Percentiles rank a stretch among this genome's conserved stretches.
Evolutionary conservation across 2,888 invertebrate species (phyloP).

Genomic region (Anodontia alba): DNA sequence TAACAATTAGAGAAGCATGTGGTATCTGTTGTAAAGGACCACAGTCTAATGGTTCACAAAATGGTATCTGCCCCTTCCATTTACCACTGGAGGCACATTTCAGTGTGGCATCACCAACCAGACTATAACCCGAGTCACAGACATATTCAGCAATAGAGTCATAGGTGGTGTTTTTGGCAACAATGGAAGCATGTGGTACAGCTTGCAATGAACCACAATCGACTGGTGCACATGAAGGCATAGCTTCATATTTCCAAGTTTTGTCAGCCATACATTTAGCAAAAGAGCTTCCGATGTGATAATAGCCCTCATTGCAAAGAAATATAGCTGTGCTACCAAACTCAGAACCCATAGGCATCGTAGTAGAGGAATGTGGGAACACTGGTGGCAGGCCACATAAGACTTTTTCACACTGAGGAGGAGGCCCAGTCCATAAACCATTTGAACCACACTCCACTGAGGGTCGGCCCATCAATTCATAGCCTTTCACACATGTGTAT

Average conservation of each 20-base stretch:
- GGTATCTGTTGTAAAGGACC: constrained; percentile 40
- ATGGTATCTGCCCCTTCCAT: constrained; percentile 72
- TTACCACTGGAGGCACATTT: constrained; percentile 67
- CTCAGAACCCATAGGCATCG: constrained; percentile 39
- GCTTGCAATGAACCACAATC: constrained; percentile 69
- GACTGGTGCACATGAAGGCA: constrained; percentile 60
- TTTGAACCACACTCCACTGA: constrained; percentile 74
- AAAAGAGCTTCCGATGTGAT: constrained; percentile 58
- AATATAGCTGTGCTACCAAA: constrained; percentile 64
- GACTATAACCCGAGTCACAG: constrained; percentile 73
- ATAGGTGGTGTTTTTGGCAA: constrained; percentile 70
- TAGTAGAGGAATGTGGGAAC: constrained; percentile 50
- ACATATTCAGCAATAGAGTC: constrained; percentile 71
- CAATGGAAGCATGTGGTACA: constrained; percentile 83
- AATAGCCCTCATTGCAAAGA: constrained; percentile 70
- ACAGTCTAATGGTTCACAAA: constrained; percentile 78
- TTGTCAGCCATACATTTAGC: constrained; percentile 62
- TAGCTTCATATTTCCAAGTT: constrained; percentile 59
- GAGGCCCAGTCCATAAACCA: constrained; percentile 78
- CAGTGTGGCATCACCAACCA: constrained; percentile 61
- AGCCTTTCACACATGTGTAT: constrained; percentile 73
- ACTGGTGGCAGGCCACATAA: constrained; percentile 73
- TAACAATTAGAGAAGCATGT: constrained; percentile 85
- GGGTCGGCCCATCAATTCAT: constrained; percentile 72
- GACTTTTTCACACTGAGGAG: constrained; percentile 78